Base-by-base conservation (phyloP, 2,113 vertebrate species). In the Rhabdomys dilectus region DNA sequence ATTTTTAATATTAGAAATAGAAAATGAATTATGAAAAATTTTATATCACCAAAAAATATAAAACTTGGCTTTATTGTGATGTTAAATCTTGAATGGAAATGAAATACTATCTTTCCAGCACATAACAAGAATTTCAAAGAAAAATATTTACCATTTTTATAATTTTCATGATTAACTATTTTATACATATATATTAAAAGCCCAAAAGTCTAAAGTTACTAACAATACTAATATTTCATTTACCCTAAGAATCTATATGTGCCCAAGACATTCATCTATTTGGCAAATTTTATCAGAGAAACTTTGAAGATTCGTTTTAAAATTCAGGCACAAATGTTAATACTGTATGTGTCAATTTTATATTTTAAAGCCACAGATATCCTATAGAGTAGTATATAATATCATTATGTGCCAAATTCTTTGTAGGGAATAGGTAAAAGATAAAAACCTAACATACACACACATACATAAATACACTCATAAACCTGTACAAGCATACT, bases 221-320 rank as follows among this genome's bases (percentile, higher is more conserved):
- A 90, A 70, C 36, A 96, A 87, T 85, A 68, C 56, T 92, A 82
- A 53, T 58, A 45, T 95, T 94, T 6, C 4, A 42, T 66, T 7
- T 93, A 11, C 51, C 21, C 16, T 89, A 22, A 21, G 26, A 48
- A 5, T 53, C n/a, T 58, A 21, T 78, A 1, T 36, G 58, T 3
- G 64, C 19, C 3, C 10, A 84, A 87, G 19, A 91, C 45, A 93
- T 70, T 80, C 72, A 7, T 3, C 7, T 11, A 51, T 91, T 96
- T 96, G 76, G 85, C 5, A 31, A 22, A 73, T 88, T 77, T 62
- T 21, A 88, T 86, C 19, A 80, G 81, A 93, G 29, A 81, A 66
- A 17, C 26, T 76, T 9, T 82, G 51, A 96, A 51, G 8, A 94
- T 86, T 92, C 78, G n/a, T 91, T 97, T 90, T 81, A 72, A 89